Evolutionary conservation across 2,888 invertebrate genomes (phyloP).

Genomic region (Eristalinus aeneus): DNA sequence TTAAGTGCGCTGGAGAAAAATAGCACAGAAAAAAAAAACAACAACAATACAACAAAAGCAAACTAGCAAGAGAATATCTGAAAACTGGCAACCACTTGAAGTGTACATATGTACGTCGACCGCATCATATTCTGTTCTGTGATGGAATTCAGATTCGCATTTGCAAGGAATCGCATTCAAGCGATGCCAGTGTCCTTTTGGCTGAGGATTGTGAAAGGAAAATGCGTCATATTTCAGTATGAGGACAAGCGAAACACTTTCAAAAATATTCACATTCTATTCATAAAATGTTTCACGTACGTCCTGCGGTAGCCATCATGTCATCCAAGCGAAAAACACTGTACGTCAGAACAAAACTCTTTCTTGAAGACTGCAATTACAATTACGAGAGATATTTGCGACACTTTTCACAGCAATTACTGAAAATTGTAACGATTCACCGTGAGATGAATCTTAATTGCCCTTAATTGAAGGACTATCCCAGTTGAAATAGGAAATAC

Average conservation of each 20-base stretch:
- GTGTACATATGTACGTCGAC: slow-evolving; percentile 25
- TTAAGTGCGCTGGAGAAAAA: background rate
- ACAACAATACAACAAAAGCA: background rate
- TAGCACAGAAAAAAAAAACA: background rate
- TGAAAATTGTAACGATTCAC: slow-evolving; percentile 47
- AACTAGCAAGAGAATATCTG: background rate
- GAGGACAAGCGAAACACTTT: background rate
- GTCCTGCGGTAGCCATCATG: background rate
- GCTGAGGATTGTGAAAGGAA: background rate
- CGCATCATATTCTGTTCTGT: slow-evolving; percentile 25
- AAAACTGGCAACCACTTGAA: slow-evolving; percentile 25
- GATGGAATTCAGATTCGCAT: slow-evolving; percentile 48
- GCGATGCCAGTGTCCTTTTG: slow-evolving; percentile 6
- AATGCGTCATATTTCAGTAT: background rate
- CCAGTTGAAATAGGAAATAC: slow-evolving; percentile 55
- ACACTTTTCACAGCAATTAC: slow-evolving; percentile 57
- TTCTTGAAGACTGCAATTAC: slow-evolving; percentile 28
- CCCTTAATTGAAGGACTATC: slow-evolving; percentile 63
- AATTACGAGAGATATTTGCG: slow-evolving; percentile 40
- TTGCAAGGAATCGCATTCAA: slow-evolving; percentile 35
- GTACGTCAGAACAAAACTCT: background rate
- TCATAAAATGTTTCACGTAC: slow-evolving; percentile 39
- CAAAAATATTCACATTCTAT: slow-evolving; percentile 2
- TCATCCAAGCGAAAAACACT: background rate
- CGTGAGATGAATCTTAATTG: slow-evolving; percentile 55